Base-by-base conservation (phyloP, 2,797 vertebrate species). In the Tarsius wallacei region DNA sequence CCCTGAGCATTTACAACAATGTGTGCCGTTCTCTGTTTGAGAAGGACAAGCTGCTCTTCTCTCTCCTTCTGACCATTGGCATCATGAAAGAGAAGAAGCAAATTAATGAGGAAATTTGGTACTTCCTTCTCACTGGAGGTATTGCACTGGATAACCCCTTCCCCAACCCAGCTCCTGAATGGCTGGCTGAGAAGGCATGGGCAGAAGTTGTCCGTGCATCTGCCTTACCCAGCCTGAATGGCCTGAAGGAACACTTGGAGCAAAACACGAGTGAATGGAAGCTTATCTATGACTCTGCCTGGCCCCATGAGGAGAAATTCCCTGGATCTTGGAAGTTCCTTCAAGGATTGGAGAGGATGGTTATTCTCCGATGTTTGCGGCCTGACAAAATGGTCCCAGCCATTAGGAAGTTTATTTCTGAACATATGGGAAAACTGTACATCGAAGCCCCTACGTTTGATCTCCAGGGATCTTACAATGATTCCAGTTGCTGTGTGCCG, bases 11-110 rank as follows among this genome's bases (percentile, higher is more conserved):
- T 97, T 99, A 99, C 94, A 99, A 99, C 28, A 99, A 99, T 0
- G 99, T 99, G 66, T 99, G 99, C 73, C 99, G 99, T n/a, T 99
- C 99, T 0, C 99, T 99, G 80, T 99, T 99, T 97, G 99, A 99
- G 96, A 99, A 99, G 95, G 99, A 99, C 92, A 99, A 99, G 97
- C 97, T 99, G 63, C 98, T 99, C 14, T 99, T 99, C 98, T 99
- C 99, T 31, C 98, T 99, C 81, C 99, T 99, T 15, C 98, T 99
- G 22, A 99, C 99, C 1, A 94, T 99, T 0, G 99, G 99, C 85
- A 99, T 99, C 91, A 98, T 99, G 99, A 99, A 99, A 93, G 99
- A 99, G 51, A 99, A 99, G 93, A 98, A 90, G 15, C 93, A 98
- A 82, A 96, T 99, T 15, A 98, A 99, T 0, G 99, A 99, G 85